Evolutionary conservation across 2,797 vertebrate species (phyloP), one percentile per base, ranked within the genome.

Genomic region (Falco cherrug): DNA sequence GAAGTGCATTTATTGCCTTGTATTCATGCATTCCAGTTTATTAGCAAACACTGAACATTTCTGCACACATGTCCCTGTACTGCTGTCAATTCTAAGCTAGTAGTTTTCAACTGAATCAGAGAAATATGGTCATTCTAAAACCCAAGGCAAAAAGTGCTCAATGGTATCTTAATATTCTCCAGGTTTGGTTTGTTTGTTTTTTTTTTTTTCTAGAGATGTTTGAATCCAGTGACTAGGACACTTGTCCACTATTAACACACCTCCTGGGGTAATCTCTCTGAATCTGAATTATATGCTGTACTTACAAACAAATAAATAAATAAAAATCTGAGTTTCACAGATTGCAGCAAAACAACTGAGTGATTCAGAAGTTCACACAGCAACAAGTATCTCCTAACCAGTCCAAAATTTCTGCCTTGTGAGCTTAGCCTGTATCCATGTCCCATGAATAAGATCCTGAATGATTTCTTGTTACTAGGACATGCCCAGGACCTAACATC

Each of bases 1-100:
- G 56, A 96, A 96, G 69, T 83, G 22, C 59, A 71, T 87, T 94
- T 97, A 90, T 71, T 91, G 20, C 51, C 47, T 95, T 96, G 94
- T 87, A 91, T 82, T 81, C 43, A 75, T 16, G 24, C 59, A 41
- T 84, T 71, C 39, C 21, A 61, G 71, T 84, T 96, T 92, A 65
- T 76, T 64, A 92, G 68, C 28, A 93, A 95, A 45, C 77, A 70
- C 33, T 35, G 51, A 93, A 60, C 47, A 75, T 43, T 33, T 91
- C 37, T 78, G 33, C 15, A 61, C 47, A 85, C 12, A 16, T 45
- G 35, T 35, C 25, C 29, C 70, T 60, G 47, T 61, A 78, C 35
- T 82, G 60, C 89, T 11, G 60, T 28, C 61, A 69, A 84, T 92
- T 91, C 61, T 89, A 89, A 76, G 53, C 41, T 19, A 83, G 47